Percentiles rank a stretch among this genome's conserved stretches.
Evolutionary conservation across 1,140 invertebrate species (phyloP).

Genomic region (Temnothorax longispinosus): DNA sequence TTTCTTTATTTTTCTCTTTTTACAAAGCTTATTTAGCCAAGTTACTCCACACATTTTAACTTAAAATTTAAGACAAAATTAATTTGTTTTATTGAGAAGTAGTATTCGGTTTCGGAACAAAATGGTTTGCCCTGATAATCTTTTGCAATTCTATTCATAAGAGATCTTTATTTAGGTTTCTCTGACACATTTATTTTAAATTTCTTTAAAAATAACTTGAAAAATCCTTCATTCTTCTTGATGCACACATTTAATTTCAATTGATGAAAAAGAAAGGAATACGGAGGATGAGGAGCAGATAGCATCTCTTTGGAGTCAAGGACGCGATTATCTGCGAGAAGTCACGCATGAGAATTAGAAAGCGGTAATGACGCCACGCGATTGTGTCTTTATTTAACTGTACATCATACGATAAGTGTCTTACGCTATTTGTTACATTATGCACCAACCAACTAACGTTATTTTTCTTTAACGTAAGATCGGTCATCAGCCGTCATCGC

Average conservation of each 20-base stretch:
- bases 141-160: background rate
- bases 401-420: background rate
- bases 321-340: background rate
- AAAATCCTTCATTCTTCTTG: background rate
- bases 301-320: background rate
- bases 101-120: background rate
- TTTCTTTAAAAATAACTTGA: background rate
- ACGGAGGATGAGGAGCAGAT: background rate
- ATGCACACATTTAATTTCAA: background rate
- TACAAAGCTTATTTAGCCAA: background rate
- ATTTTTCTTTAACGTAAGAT: background rate
- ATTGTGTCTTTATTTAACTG: constrained; percentile 6
- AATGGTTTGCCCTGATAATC: background rate
- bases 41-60: background rate
- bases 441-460: background rate
- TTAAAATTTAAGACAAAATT: background rate
- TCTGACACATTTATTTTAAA: background rate
- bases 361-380: background rate
- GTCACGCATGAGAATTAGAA: background rate
- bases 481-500: background rate
- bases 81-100: background rate
- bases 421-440: background rate
- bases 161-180: background rate
- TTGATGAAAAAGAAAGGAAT: background rate
- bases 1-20: background rate